phyloP scores from a whole-genome alignment of 2,113 vertebrate species.

The Gymnorhina tibicen region DNA sequence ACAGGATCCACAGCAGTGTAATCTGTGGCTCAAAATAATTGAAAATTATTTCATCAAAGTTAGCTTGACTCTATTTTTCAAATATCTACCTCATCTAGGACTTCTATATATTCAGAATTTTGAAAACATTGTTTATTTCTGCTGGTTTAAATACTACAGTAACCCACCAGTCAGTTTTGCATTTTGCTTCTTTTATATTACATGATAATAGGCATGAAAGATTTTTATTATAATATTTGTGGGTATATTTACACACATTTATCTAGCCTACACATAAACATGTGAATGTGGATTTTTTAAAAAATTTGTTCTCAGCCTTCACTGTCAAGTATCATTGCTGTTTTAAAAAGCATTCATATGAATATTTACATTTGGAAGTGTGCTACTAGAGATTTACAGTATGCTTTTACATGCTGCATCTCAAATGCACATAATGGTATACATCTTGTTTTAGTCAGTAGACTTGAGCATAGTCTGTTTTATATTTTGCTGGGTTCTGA shows the following conservation, averaged over 20 bases:
- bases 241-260: background rate
- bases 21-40: background rate
- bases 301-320: background rate
- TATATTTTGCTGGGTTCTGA: background rate
- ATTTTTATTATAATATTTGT: background rate
- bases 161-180: background rate
- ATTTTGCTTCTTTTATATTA: background rate
- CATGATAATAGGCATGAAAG: background rate
- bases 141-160: background rate
- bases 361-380: conserved; percentile 1
- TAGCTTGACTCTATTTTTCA: background rate
- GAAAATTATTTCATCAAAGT: background rate
- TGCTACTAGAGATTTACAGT: background rate
- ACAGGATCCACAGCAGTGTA: background rate
- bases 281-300: background rate
- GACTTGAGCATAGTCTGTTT: background rate
- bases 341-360: background rate
- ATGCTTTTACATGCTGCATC: background rate
- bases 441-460: background rate
- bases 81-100: background rate
- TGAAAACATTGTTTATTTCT: background rate
- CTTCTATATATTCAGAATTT: background rate
- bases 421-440: background rate
- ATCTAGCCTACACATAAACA: background rate
- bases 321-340: background rate